Conservation (phyloP, 2,888 invertebrate genomes). For the Amiota minor region DNA sequence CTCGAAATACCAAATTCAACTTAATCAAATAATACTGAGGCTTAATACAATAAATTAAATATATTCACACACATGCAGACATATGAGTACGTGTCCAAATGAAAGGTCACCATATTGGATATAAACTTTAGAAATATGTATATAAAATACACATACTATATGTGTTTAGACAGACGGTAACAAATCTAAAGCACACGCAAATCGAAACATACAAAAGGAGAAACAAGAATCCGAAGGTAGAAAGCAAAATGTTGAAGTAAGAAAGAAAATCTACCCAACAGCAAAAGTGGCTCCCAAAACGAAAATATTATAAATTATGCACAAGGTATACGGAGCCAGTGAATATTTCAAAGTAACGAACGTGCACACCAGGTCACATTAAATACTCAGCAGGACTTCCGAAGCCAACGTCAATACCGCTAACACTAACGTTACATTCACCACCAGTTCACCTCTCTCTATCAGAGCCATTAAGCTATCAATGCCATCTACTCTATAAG, state of each 20-base stretch:
- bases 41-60: slow-evolving; percentile 12
- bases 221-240: background rate
- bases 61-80: background rate
- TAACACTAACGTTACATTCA: too few species aligned
- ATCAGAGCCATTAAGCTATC: too few species aligned
- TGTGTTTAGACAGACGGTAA: background rate
- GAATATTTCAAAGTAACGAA: background rate
- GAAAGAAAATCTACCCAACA: too few species aligned
- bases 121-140: background rate
- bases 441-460: too few species aligned
- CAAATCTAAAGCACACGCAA: slow-evolving; percentile 6
- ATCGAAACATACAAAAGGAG: slow-evolving; percentile 7
- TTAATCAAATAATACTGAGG: slow-evolving; percentile 9
- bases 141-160: background rate
- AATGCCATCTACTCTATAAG: too few species aligned
- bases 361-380: background rate
- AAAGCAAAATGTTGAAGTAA: background rate
- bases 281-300: background rate
- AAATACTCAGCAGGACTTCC: background rate
- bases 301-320: slow-evolving; percentile 17
- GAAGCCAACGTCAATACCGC: background rate
- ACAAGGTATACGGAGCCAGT: background rate
- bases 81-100: too few species aligned
- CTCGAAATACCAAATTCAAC: background rate
- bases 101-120: too few species aligned